Conservation (phyloP, 2,888 invertebrate genomes). For the Malacosoma neustria region DNA sequence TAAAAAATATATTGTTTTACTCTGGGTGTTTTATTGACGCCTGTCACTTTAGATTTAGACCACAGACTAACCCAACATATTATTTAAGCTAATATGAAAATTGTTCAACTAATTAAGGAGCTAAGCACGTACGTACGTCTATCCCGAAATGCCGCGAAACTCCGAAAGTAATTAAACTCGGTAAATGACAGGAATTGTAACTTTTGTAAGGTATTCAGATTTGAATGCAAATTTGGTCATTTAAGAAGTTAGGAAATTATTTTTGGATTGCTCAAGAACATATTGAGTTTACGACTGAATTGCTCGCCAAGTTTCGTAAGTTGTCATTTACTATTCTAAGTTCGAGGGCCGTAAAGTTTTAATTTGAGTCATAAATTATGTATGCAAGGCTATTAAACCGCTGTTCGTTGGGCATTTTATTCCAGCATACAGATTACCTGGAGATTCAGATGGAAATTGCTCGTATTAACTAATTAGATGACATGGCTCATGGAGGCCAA, state of each 20-base stretch:
- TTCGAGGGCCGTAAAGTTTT: not conserved
- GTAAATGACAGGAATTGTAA: not conserved
- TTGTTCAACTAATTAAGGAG: constrained; percentile 62
- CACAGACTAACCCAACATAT: constrained; percentile 41
- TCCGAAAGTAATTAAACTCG: not conserved
- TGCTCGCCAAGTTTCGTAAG: not conserved
- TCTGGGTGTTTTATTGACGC: constrained; percentile 12
- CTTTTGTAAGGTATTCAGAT: not conserved
- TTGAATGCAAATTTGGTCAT: not conserved
- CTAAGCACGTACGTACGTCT: constrained; percentile 46
- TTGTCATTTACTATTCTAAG: not conserved
- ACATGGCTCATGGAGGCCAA: too few species aligned
- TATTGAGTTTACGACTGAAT: not conserved
- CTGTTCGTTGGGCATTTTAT: too few species aligned
- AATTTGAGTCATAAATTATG: too few species aligned
- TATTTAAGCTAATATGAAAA: constrained; percentile 71
- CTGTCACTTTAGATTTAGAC: constrained; percentile 4
- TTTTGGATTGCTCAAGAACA: not conserved
- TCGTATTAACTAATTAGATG: too few species aligned
- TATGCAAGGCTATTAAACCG: too few species aligned
- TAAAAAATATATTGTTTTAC: too few species aligned
- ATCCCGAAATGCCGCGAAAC: constrained; percentile 8
- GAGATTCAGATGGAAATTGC: too few species aligned
- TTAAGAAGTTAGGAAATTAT: not conserved
- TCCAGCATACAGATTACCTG: too few species aligned